Percentiles rank a stretch among this genome's conserved stretches.
Evolutionary conservation across 2,113 vertebrate species (phyloP).

Genomic region (Numida meleagris): DNA sequence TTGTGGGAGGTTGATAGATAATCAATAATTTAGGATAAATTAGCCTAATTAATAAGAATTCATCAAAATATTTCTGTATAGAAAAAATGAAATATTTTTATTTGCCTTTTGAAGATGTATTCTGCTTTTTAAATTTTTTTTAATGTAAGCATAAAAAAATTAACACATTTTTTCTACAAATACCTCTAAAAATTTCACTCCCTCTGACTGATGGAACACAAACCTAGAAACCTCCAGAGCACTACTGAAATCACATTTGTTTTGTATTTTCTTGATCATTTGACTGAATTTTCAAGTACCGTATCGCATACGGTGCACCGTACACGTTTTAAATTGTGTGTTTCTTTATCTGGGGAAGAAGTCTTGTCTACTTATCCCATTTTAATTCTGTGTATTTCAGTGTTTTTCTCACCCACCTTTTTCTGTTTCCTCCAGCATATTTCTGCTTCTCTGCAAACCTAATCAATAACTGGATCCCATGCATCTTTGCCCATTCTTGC

Average conservation of each 20-base stretch:
- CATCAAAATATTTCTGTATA: neutral
- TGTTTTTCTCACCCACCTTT: neutral
- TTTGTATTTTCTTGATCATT: neutral
- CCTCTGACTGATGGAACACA: neutral
- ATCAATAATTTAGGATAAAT: neutral
- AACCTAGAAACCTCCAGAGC: neutral
- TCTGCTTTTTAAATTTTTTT: neutral
- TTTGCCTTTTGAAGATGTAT: neutral
- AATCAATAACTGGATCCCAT: neutral
- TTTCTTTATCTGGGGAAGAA: neutral
- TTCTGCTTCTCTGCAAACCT: neutral
- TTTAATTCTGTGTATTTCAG: neutral
- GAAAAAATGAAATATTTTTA: rapidly evolving
- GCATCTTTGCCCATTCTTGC: neutral
- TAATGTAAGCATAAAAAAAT: neutral
- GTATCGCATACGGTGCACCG: neutral
- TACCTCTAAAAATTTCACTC: neutral
- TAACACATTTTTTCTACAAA: neutral
- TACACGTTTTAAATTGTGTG: neutral
- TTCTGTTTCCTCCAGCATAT: neutral
- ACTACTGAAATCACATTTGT: neutral
- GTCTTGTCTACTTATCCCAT: neutral
- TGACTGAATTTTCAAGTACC: neutral
- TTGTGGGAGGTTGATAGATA: neutral
- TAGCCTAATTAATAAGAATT: neutral